Evolutionary conservation across 2,797 vertebrate species (phyloP), one percentile per base, ranked within the genome.

Genomic region (Gymnothorax javanicus): DNA sequence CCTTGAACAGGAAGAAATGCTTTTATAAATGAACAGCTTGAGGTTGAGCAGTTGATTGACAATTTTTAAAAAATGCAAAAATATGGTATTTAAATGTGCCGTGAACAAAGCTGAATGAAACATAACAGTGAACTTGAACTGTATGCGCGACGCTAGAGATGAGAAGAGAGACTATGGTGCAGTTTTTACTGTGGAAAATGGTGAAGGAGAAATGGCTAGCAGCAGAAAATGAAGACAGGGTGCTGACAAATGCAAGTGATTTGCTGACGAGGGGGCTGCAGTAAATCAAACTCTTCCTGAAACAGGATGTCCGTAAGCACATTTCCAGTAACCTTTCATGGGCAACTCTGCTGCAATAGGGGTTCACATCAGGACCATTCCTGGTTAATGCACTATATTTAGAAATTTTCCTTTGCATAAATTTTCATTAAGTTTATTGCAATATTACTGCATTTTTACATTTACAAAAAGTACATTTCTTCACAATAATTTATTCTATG

Each of bases 211-310:
- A 20, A 73, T 71, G 84, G 75, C 84, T 50, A 33, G 25, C 56
- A n/a, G 77, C 52, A n/a, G 52, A 81, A 23, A 56, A 81, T 23
- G 77, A 79, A 83, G 82, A 90, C 88, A 91, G 88, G 92, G 83
- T 92, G 94, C 94, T 94, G 94, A 95, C 92, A 89, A 87, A 90
- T 89, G 93, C 91, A 90, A 91, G 91, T 81, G 90, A 54, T 90
- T 62, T 94, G 94, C 94, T 95, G 94, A 95, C 92, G 93, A 92
- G 89, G 92, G 91, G 91, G 58, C 93, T 89, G 90, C 86, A 93
- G 89, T 94, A 60, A 90, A 89, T 92, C 71, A 52, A 73, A 60
- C 27, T 71, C 58, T 71, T 90, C 90, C 90, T 91, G 90, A 93
- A 91, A 92, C 91, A 69, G 43, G 27, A 86, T 58, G 64, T 50